Evolutionary conservation across 2,888 invertebrate genomes (phyloP), one percentile per base, ranked within the genome.

Genomic region (Acronicta leporina): DNA sequence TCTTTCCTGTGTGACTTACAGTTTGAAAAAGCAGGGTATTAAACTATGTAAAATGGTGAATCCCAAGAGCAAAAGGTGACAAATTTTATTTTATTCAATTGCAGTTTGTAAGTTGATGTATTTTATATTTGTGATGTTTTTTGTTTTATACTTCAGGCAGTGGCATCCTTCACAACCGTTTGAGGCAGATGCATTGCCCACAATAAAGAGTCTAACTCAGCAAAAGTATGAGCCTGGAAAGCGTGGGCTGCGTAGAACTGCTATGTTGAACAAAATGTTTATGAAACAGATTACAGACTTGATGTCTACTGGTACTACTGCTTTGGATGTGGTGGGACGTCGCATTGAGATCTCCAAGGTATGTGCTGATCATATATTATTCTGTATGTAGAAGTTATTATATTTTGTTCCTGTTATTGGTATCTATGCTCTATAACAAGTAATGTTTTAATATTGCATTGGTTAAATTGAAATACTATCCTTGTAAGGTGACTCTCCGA

Each of bases 281-380:
- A 97, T 98, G 97, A 95, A 96, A 76, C 94, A 97, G 62, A 96
- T 98, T 9, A 97, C 97, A 0, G 97, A 97, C 84, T 88, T 97
- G 35, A 95, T 98, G 95, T 96, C 97, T 1, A 96, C 96, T 0
- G 97, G 97, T 1, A 96, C 96, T 74, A 92, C 95, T 33, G 90
- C 96, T 2, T 89, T 95, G 49, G 89, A 95, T 50, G 90, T 97
- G 64, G 75, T 96, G 13, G 97, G 96, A 9, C 93, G 95, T 71
- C 96, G 96, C 10, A 95, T 97, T 71, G 97, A 97, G 91, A 95
- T 98, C 66, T 96, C 96, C n/a, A 95, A 95, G 80, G 97, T 96
- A 63, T 68, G 66, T 70, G 43, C 1, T 10, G 13, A 7, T 27
- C 5, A 27, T 7, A 8, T 30, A 2, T 30, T 30, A 27, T 5